These are phyloP conservation scores for Sebastes hubbsi DNA, from an alignment of 2,797 vertebrate genomes.

Conservation along the genomic window DNA sequence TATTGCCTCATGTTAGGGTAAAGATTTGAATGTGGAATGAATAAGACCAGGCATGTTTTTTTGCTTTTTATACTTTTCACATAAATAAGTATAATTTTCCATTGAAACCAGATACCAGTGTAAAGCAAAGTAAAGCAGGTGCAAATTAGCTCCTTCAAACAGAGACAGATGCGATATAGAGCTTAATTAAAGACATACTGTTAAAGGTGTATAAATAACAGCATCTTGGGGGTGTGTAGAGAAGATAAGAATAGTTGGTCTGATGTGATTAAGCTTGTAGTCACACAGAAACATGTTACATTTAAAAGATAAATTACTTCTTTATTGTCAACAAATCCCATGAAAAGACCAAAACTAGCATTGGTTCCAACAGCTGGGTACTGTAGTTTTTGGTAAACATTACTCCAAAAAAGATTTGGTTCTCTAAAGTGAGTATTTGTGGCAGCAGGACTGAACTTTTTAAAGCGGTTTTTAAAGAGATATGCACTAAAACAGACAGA, in stretches of 20 bases:
- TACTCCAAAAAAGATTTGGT: rapidly evolving
- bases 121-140: background rate
- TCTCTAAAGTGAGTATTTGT: background rate
- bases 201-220: background rate
- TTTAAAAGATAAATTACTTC: background rate
- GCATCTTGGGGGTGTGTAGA: background rate
- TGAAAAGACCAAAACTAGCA: background rate
- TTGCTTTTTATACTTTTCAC: too few relatives aligned
- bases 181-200: background rate
- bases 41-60: too few relatives aligned
- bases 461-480: too few relatives aligned
- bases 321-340: background rate
- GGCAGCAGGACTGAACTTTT: background rate
- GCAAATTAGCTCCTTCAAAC: background rate
- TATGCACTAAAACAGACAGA: rapidly evolving
- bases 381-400: background rate
- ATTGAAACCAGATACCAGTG: rapidly evolving
- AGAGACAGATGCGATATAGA: background rate
- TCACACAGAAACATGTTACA: background rate
- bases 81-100: background rate
- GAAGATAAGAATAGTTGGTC: background rate
- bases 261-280: background rate
- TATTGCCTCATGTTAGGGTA: too few relatives aligned
- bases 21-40: too few relatives aligned
- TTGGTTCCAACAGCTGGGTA: background rate